phyloP scores from a whole-genome alignment of 2,113 vertebrate genomes.

The Rhegmatorhina hoffmannsi region DNA sequence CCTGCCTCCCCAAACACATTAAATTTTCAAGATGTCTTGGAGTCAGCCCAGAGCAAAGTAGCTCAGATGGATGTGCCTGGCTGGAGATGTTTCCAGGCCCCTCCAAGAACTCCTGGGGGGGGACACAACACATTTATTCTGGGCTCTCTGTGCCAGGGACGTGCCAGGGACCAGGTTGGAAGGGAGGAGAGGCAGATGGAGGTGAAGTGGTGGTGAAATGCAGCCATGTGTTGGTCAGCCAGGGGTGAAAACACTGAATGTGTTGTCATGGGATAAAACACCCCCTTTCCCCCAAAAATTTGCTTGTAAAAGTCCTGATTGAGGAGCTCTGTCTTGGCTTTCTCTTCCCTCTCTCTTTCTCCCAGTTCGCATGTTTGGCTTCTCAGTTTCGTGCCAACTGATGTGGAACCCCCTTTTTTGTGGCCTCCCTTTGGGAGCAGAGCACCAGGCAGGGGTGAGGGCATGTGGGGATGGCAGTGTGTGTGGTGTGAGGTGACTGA shows the following conservation, averaged over 20 bases:
- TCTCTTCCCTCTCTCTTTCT: not conserved
- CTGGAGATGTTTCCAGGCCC: not conserved
- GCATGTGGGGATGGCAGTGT: too few relatives aligned
- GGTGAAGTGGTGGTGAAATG: not conserved
- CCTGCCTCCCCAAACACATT: not conserved
- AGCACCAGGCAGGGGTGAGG: not conserved
- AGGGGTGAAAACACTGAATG: not conserved
- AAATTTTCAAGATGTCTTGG: constrained; percentile 6
- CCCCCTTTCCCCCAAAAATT: not conserved
- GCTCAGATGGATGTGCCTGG: not conserved
- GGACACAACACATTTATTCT: not conserved
- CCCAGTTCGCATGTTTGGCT: accelerated
- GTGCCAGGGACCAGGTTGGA: not conserved
- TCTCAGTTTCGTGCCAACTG: not conserved
- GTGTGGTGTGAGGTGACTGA: too few relatives aligned
- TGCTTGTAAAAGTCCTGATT: not conserved
- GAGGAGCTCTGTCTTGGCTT: accelerated
- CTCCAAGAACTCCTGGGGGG: not conserved
- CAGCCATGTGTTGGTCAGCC: not conserved
- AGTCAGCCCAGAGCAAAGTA: constrained; percentile 9
- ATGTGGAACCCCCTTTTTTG: not conserved
- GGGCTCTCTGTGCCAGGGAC: not conserved
- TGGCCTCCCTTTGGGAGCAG: not conserved
- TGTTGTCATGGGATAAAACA: not conserved
- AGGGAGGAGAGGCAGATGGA: not conserved